Evolutionary conservation across 2,888 invertebrate species (phyloP).

Genomic region (Philaethria dido): DNA sequence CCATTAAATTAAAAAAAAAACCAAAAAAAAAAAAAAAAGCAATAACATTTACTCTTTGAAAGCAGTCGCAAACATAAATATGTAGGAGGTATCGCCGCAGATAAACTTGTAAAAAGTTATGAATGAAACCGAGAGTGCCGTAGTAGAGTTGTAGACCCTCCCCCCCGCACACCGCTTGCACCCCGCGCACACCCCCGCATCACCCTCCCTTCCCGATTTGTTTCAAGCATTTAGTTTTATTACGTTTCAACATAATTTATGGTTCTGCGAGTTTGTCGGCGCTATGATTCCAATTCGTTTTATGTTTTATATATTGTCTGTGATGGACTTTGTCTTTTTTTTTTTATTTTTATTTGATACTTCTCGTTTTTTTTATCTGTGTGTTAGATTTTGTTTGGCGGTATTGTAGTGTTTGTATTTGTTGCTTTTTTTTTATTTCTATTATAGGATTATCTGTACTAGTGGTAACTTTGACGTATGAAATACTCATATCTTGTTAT

Average conservation of each 20-base stretch:
- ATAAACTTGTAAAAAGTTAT: conserved; percentile 85
- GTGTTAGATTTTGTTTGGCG: background rate
- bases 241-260: conserved; percentile 75
- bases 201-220: conserved; percentile 64
- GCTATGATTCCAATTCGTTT: conserved; percentile 41
- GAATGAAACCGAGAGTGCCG: conserved; percentile 84
- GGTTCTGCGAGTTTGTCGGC: conserved; percentile 43
- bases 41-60: conserved; percentile 58
- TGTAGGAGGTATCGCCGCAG: conserved; percentile 80
- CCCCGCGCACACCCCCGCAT: conserved; percentile 47
- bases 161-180: conserved; percentile 47
- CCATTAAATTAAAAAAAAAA: background rate
- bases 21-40: conserved; percentile 5
- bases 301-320: conserved; percentile 33
- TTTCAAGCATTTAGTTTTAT: conserved; percentile 80
- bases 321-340: conserved; percentile 7
- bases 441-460: background rate
- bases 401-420: background rate
- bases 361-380: conserved; percentile 7
- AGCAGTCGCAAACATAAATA: conserved; percentile 80
- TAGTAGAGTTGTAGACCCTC: conserved; percentile 78
- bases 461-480: background rate
- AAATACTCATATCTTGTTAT: background rate
- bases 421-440: background rate
- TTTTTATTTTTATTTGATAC: conserved; percentile 4